Base-by-base conservation (phyloP, 2,113 vertebrate species). In the Origma solitaria region DNA sequence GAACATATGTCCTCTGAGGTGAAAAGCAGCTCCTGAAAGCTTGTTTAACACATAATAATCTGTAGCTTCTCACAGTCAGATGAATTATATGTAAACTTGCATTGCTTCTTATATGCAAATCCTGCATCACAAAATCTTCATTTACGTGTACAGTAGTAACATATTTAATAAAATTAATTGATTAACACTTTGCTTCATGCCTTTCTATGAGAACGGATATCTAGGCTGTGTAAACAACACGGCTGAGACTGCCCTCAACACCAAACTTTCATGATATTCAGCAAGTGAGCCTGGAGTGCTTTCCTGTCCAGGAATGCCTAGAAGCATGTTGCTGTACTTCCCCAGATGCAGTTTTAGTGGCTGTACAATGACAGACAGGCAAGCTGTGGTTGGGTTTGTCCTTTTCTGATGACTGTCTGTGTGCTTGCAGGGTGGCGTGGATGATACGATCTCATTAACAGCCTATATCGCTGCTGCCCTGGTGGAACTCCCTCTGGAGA, bases 361-460 rank as follows among this genome's bases (percentile, higher is more conserved):
- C n/a, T 87, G 13, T 15, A 60, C 30, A 37, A 30, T 9, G 45
- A 33, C 31, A 81, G 45, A 30, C 31, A 81, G 22, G 31, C 15
- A 78, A 53, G 15, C 25, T 61, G 13, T 25, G 22, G 7, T 19
- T 68, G 51, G 0, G 9, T 84, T 84, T 77, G 23, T 44, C 24
- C 38, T 27, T 83, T 45, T 58, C 38, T 92, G 40, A 49, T 68
- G 31, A 22, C 33, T 85, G 30, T 22, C 73, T 83, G 10, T 85
- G 22, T 91, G 75, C 58, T 20, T 85, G 54, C 95, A 99, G 98
- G 98, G 98, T 5, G 98, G 98, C 20, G 98, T 99, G 75, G 97
- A 98, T 10, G 98, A 98, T 69, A 96, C 98, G 13, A 96, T 98
- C 51, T 98, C 98, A 4, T 94, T 99, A 78, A 98, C 96, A 35